Percentiles rank a stretch among this genome's conserved stretches.
Evolutionary conservation across 2,888 invertebrate genomes (phyloP).

Genomic region (Aquatica leii): DNA sequence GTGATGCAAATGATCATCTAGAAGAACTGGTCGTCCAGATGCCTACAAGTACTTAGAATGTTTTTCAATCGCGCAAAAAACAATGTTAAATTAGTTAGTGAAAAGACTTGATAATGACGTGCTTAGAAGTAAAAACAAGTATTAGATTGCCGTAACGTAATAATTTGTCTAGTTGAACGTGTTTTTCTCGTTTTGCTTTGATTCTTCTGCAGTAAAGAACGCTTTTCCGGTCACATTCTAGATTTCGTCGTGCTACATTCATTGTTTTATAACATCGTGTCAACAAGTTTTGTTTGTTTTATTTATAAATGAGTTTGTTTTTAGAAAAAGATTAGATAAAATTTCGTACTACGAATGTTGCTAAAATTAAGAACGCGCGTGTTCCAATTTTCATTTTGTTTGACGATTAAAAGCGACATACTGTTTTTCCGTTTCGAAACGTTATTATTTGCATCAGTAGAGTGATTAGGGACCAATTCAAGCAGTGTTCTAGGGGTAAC

Average conservation of each 20-base stretch:
- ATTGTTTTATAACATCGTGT: not conserved
- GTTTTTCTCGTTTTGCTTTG: constrained; percentile 11
- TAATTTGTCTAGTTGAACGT: constrained; percentile 15
- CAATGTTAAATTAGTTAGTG: constrained; percentile 1
- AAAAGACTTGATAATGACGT: not conserved
- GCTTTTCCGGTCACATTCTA: too few species aligned
- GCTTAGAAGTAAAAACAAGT: not conserved
- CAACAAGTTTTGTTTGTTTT: not conserved
- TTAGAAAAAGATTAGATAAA: not conserved
- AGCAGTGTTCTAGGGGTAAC: constrained; percentile 31
- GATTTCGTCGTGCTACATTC: too few species aligned
- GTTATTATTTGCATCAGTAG: constrained; percentile 31
- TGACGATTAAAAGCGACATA: constrained; percentile 4
- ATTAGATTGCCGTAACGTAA: not conserved
- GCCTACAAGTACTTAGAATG: not conserved
- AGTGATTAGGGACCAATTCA: constrained; percentile 34
- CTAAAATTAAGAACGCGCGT: constrained; percentile 7
- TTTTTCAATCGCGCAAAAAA: not conserved
- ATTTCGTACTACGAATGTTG: not conserved
- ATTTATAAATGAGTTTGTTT: constrained; percentile 3
- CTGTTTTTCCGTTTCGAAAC: constrained; percentile 32
- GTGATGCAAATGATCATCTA: constrained; percentile 9
- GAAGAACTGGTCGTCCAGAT: constrained; percentile 12
- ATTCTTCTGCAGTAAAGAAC: too few species aligned
- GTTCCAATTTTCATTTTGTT: constrained; percentile 6